Conservation (phyloP, 2,797 vertebrate species). For the Lepilemur septentrionalis region DNA sequence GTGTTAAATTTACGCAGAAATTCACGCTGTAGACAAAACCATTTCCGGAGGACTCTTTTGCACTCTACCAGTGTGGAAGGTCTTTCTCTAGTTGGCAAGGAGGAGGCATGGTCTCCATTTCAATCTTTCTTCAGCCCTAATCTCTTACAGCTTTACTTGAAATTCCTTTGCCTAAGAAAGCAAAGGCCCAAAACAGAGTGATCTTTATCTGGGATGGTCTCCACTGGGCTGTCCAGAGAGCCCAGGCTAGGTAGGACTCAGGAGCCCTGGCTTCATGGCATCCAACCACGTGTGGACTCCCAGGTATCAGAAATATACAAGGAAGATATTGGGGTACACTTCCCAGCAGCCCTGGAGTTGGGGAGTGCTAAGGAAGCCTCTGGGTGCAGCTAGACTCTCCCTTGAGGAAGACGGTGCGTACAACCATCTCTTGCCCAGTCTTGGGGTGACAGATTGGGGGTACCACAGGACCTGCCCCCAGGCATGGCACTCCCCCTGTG, state of each 20-base stretch:
- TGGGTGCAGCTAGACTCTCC: neutral
- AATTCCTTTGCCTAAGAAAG: constrained; percentile 4
- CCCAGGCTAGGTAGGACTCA: neutral
- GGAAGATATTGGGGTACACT: neutral
- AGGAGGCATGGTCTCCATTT: neutral
- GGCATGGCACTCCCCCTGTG: neutral
- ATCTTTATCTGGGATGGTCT: neutral
- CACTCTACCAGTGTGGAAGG: neutral
- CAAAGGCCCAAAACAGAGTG: neutral
- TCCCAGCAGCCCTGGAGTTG: neutral
- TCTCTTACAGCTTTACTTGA: neutral
- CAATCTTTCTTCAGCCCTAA: constrained; percentile 25
- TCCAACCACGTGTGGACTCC: neutral
- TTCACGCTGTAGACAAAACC: neutral
- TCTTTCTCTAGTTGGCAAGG: neutral
- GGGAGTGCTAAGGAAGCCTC: neutral
- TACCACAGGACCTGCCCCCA: rapidly evolving
- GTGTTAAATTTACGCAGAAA: neutral
- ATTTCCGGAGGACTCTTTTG: neutral
- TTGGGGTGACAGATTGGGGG: neutral
- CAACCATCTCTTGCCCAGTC: neutral
- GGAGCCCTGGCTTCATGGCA: neutral
- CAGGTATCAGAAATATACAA: neutral
- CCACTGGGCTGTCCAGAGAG: neutral
- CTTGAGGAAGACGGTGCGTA: neutral